Evolutionary conservation across 2,113 vertebrate genomes (phyloP), one percentile per base, ranked within the genome.

Genomic region (Oryzias melastigma): DNA sequence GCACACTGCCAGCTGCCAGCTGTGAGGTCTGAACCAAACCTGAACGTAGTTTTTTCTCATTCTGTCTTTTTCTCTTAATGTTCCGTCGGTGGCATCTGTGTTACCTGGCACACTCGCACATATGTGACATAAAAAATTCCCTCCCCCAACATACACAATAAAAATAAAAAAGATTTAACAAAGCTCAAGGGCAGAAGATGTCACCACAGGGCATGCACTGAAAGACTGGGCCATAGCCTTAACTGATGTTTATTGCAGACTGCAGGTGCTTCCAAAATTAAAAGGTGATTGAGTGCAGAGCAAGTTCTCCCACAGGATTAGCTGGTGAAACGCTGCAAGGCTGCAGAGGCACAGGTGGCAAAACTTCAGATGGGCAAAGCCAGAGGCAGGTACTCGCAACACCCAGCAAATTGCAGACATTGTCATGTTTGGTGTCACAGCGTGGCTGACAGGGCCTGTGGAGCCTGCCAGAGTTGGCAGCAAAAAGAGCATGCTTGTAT

Each of bases 321-420:
- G 78, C 71, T 77, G 81, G 63, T 80, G 74, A 77, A 73, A 77
- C 70, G 70, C 58, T 62, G 67, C 65, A 78, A 51, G 15, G 58
- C 77, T 75, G 68, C 63, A 63, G 71, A 79, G 81, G 60, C 70
- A 72, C 77, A 83, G 85, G 85, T 89, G 87, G 87, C 77, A 83
- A 46, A 64, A 71, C 85, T 84, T 88, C 74, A 85, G 86, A 87
- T 82, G 81, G 81, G 82, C 71, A 76, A 76, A 78, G 77, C 66
- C 62, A 52, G 62, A 79, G 84, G 78, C 77, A 79, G 71, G 65
- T 65, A 80, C 35, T 35, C 80, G 81, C 87, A 85, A 77, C 74
- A 84, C 68, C 62, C 80, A 63, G 85, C 80, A 85, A 87, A 87
- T 87, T 87, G 86, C 83, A 83, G 76, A 85, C 69, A 74, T 81